phyloP scores from a whole-genome alignment of 2,888 invertebrate genomes.

The Fragum sueziense region DNA sequence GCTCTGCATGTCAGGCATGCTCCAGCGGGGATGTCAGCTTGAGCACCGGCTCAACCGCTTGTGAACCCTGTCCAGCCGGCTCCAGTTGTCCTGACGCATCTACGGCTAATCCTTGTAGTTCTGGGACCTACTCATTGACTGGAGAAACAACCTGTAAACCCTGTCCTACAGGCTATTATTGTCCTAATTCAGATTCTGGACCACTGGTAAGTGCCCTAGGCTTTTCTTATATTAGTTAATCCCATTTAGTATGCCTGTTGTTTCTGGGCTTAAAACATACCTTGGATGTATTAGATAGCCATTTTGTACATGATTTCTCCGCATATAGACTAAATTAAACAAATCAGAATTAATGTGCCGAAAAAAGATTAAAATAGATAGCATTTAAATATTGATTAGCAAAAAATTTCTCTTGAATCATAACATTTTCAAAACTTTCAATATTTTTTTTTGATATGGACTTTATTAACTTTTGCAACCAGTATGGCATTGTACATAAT shows the following conservation, averaged over 20 bases:
- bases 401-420: too few species aligned
- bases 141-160: slow-evolving; percentile 70
- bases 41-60: slow-evolving; percentile 62
- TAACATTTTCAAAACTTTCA: too few species aligned
- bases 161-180: slow-evolving; percentile 74
- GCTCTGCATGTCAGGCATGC: slow-evolving; percentile 62
- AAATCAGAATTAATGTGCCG: too few species aligned
- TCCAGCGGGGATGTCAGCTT: slow-evolving; percentile 60
- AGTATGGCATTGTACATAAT: neutral
- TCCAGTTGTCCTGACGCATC: slow-evolving; percentile 64
- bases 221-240: too few species aligned
- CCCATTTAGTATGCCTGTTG: too few species aligned
- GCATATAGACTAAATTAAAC: too few species aligned
- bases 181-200: slow-evolving; percentile 59
- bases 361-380: too few species aligned
- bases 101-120: slow-evolving; percentile 64
- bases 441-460: too few species aligned
- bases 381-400: too few species aligned
- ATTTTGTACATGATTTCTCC: too few species aligned
- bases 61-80: slow-evolving; percentile 76
- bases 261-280: too few species aligned
- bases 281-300: too few species aligned
- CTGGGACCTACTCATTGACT: slow-evolving; percentile 67
- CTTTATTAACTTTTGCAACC: neutral
- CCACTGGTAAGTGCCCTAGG: slow-evolving; percentile 66